These are phyloP conservation scores for Scaeva pyrastri DNA, from an alignment of 2,888 invertebrate species.

Conservation along the genomic window DNA sequence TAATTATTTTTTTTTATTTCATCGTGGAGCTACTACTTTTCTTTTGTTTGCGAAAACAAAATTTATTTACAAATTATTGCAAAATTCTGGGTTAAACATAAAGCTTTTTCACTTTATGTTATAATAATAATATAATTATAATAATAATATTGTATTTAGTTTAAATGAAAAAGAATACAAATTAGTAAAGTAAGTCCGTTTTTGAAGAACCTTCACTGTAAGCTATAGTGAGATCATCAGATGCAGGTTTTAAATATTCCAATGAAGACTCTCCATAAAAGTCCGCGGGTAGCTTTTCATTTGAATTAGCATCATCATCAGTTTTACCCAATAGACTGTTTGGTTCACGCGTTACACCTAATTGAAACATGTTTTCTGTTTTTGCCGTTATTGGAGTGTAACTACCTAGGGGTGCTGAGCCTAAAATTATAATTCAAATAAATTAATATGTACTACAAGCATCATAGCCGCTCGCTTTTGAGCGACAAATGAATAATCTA, in stretches of 20 bases:
- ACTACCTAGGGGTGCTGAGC: slow-evolving; percentile 89
- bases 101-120: slow-evolving; percentile 37
- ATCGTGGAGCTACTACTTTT: slow-evolving; percentile 2
- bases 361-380: slow-evolving; percentile 88
- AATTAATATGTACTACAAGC: slow-evolving; percentile 27
- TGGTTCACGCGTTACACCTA: slow-evolving; percentile 90
- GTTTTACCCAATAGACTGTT: slow-evolving; percentile 71
- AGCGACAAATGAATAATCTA: slow-evolving; percentile 12
- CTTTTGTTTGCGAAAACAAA: slow-evolving; percentile 26
- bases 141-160: no score
- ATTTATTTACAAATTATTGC: slow-evolving; percentile 66
- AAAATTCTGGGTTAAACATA: slow-evolving; percentile 52
- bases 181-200: slow-evolving; percentile 83
- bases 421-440: slow-evolving; percentile 77
- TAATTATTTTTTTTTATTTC: slow-evolving; percentile 19
- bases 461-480: neutral
- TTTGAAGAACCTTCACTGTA: slow-evolving; percentile 84
- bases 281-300: slow-evolving; percentile 30
- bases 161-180: neutral
- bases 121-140: slow-evolving; percentile 3
- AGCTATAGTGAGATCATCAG: slow-evolving; percentile 82
- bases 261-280: slow-evolving; percentile 50
- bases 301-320: slow-evolving; percentile 27
- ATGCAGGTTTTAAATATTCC: slow-evolving; percentile 81
- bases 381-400: slow-evolving; percentile 93